Percentiles rank a stretch among this genome's conserved stretches.
Conservation (phyloP, 1,140 invertebrate genomes). For the Drosophila guanche region DNA sequence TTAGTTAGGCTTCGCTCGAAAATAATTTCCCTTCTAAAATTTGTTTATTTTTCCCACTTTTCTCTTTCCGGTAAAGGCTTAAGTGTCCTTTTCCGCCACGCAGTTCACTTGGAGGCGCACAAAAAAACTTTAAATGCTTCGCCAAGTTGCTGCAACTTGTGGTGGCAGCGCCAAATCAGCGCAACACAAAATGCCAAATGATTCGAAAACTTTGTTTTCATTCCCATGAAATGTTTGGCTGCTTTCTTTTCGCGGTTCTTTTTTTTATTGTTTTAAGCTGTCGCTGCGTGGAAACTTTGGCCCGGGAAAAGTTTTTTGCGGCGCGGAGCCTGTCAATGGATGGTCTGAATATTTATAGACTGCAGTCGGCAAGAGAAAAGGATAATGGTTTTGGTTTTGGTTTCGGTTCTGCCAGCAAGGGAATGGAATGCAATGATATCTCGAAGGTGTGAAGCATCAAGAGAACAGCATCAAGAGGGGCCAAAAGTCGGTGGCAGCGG, state of each 20-base stretch:
- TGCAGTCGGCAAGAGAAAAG: conserved; percentile 12
- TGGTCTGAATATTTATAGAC: conserved; percentile 68
- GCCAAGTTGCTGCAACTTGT: conserved; percentile 43
- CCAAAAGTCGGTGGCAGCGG: conserved; percentile 4
- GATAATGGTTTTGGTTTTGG: no score
- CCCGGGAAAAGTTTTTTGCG: conserved; percentile 38
- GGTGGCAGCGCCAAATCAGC: conserved; percentile 38
- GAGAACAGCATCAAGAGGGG: conserved; percentile 24
- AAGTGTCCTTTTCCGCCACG: conserved; percentile 14
- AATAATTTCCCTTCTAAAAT: no score
- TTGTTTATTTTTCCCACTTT: no score
- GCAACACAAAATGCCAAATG: conserved; percentile 52
- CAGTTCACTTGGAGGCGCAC: conserved; percentile 23
- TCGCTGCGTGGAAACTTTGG: conserved; percentile 53
- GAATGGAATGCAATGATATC: no score
- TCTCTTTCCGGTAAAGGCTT: no score
- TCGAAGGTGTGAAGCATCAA: conserved; percentile 29
- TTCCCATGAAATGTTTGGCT: background rate
- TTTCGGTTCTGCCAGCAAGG: no score
- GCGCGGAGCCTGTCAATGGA: conserved; percentile 56
- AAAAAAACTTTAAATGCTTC: conserved; percentile 34
- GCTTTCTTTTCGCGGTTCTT: background rate
- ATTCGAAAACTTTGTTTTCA: conserved; percentile 38
- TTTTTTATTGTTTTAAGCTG: conserved; percentile 70
- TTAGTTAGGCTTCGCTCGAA: no score